Evolutionary conservation across 2,888 invertebrate species (phyloP), one percentile per base, ranked within the genome.

Genomic region (Synanthedon tipuliformis): DNA sequence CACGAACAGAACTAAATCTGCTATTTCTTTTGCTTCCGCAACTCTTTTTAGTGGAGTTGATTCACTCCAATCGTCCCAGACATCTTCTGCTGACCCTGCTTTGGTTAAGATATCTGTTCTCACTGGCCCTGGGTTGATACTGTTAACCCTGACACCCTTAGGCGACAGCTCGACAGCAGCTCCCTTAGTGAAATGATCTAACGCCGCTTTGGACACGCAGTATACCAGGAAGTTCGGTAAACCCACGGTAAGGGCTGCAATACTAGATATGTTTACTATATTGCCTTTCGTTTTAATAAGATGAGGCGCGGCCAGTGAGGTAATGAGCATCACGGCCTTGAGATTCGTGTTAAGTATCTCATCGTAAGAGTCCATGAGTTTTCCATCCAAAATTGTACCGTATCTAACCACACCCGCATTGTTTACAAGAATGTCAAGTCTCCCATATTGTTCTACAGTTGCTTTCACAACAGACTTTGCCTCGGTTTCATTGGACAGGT

Each of bases 401-500:
- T 13, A 18, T 34, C 13, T 27, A 3, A 41, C 4, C 3, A 53
- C 13, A 3, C 53, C 55, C 2, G 55, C 55, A 40, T 55, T 55
- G 51, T 55, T 55, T 7, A 55, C 52, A 3, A 55, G 40, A 16
- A 55, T 48, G 15, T 80, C 74, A 1, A 78, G 50, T 61, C 62
- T 62, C 0, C 70, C 68, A 50, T 62, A 77, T 40, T 59, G 61
- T 1, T 64, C 54, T 0, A 75, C 51, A 0, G 75, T 74, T 55
- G 61, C 55, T 3, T 64, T 41, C 4, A 76, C 55, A 2, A 73
- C 58, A 7, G 45, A 57, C 3, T 59, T 60, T 0, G 57, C 61
- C 3, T 76, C 66, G 0, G 59, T 60, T 3, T 75, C 71, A n/a
- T 65, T 62, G 16, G 62, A 56, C 1, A 78, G 52, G 53, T 76